Conservation (phyloP, 2,888 invertebrate genomes). For the Mythimna loreyi region DNA sequence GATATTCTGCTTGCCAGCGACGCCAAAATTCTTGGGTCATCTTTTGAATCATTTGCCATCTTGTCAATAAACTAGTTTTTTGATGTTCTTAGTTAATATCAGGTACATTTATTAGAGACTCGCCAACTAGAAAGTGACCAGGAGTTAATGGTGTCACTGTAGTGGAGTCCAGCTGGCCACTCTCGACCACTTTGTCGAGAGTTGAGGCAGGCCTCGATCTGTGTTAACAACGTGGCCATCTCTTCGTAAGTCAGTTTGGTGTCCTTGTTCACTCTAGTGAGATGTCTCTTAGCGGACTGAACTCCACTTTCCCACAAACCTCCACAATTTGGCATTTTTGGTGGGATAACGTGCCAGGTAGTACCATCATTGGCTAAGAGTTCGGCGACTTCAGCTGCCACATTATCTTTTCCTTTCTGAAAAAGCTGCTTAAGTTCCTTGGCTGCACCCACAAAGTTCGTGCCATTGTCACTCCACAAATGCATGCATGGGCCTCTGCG, state of each 20-base stretch:
- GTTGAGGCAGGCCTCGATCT: too few relatives aligned
- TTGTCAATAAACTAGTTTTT: too few relatives aligned
- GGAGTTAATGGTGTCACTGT: too few relatives aligned
- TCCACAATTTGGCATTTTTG: neutral
- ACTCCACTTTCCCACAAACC: neutral
- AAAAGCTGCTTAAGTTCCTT: neutral
- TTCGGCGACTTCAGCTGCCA: neutral
- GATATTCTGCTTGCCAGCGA: too few relatives aligned
- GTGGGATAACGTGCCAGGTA: neutral
- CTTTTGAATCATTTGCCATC: too few relatives aligned
- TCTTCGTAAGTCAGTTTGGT: neutral
- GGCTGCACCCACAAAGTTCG: neutral
- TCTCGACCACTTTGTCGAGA: too few relatives aligned
- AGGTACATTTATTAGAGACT: too few relatives aligned
- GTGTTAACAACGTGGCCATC: too few relatives aligned
- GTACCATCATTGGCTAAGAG: neutral
- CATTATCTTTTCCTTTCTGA: neutral
- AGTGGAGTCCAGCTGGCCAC: too few relatives aligned
- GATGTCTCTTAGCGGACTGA: neutral
- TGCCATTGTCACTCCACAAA: neutral
- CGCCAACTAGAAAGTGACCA: too few relatives aligned
- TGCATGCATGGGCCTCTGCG: neutral
- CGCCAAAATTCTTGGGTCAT: too few relatives aligned
- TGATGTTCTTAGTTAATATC: too few relatives aligned
- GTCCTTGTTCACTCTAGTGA: neutral